Conservation (phyloP, 1,140 invertebrate genomes). For the Drosophila nikananu region DNA sequence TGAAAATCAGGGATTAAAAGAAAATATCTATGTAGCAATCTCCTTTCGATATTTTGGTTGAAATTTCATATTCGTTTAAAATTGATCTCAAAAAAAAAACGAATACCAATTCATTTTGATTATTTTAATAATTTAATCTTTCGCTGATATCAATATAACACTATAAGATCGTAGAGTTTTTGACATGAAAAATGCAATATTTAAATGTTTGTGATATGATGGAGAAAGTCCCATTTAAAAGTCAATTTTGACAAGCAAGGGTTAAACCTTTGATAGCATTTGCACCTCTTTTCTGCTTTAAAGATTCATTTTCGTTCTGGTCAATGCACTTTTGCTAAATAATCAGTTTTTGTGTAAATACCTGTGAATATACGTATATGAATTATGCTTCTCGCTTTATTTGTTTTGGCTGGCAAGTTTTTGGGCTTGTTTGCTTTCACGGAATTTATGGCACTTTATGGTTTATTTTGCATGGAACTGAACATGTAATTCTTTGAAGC, state of each 20-base stretch:
- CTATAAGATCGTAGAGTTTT: no score
- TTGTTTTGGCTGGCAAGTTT: slow-evolving; percentile 20
- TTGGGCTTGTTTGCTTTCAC: not conserved
- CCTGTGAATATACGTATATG: not conserved
- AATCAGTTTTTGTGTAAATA: slow-evolving; percentile 18
- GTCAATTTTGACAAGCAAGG: not conserved
- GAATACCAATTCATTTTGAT: no score
- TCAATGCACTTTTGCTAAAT: slow-evolving; percentile 9
- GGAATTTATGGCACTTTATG: not conserved
- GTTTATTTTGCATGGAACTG: slow-evolving; percentile 13
- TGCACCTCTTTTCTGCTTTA: not conserved
- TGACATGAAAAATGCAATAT: no score
- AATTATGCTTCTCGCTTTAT: slow-evolving; percentile 3
- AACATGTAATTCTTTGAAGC: no score
- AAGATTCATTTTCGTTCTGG: not conserved
- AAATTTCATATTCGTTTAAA: no score
- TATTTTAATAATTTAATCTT: no score
- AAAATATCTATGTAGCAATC: no score
- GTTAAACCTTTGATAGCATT: not conserved
- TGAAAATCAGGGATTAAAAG: no score
- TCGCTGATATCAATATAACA: no score
- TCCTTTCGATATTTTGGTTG: no score
- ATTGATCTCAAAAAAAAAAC: no score
- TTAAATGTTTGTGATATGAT: not conserved
- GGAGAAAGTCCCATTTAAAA: not conserved